Evolutionary conservation across 2,797 vertebrate genomes (phyloP).

Genomic region (Eupleurogrammus muticus): DNA sequence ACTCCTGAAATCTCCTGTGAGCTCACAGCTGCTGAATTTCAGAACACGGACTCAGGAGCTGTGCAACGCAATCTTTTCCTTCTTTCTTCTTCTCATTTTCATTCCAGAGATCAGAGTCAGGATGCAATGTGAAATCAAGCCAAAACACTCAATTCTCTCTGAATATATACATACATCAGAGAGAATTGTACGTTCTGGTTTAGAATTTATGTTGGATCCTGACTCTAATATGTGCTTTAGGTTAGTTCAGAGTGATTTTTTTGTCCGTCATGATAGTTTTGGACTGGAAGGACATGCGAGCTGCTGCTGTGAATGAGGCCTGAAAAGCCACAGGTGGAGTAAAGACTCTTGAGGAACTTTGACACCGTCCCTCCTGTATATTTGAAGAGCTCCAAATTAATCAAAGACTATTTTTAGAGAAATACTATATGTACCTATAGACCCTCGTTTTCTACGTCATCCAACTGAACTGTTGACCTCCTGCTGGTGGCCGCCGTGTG

Average conservation of each 20-base stretch:
- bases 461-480: constrained; percentile 39
- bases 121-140: constrained; percentile 15
- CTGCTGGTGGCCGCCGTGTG: constrained; percentile 17
- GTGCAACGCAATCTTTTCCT: not conserved
- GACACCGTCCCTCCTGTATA: constrained; percentile 20
- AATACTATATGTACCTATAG: constrained; percentile 33
- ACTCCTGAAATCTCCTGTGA: not conserved
- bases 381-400: constrained; percentile 23
- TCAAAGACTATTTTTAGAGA: constrained; percentile 61
- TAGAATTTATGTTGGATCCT: no score
- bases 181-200: not conserved
- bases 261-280: constrained; percentile 8
- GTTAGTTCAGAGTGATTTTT: constrained; percentile 39
- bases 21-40: constrained; percentile 8
- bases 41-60: constrained; percentile 11
- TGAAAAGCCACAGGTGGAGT: not conserved
- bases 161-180: no score
- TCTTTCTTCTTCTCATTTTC: constrained; percentile 2
- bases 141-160: not conserved
- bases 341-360: constrained; percentile 27
- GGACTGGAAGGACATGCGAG: constrained; percentile 28
- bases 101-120: constrained; percentile 1
- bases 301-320: constrained; percentile 17
- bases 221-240: not conserved
- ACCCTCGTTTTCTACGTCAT: constrained; percentile 57